These are phyloP conservation scores for Grapholita molesta DNA, from an alignment of 1,140 invertebrate genomes.

Conservation along the genomic window DNA sequence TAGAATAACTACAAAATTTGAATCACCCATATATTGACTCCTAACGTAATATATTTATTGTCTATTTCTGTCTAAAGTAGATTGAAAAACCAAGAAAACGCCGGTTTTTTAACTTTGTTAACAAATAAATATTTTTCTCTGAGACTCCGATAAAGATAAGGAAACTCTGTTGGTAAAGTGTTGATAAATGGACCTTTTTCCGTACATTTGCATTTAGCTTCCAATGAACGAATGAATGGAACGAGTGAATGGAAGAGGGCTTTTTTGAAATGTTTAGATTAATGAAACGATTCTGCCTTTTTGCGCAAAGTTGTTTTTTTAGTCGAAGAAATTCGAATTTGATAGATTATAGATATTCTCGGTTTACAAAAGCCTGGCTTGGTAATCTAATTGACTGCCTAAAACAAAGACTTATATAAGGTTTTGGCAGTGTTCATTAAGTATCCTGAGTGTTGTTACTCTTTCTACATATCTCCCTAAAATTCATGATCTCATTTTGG, in stretches of 20 bases:
- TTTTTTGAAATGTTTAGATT: constrained; percentile 16
- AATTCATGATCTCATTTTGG: too few species aligned
- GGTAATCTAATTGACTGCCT: background rate
- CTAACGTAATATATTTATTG: too few species aligned
- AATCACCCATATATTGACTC: too few species aligned
- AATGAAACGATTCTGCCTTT: constrained; percentile 7
- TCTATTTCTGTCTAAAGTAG: too few species aligned
- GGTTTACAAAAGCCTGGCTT: background rate
- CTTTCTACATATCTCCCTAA: too few species aligned
- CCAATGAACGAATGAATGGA: constrained; percentile 12
- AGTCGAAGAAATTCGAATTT: background rate
- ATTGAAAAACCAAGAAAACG: too few species aligned
- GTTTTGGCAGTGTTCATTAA: too few species aligned
- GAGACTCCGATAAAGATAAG: background rate
- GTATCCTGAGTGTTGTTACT: too few species aligned
- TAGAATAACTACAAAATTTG: too few species aligned
- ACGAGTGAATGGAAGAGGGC: background rate
- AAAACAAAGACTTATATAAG: too few species aligned
- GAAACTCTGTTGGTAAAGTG: background rate
- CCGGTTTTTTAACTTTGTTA: background rate
- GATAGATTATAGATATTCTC: background rate
- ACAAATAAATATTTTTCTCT: background rate
- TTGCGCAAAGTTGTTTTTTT: constrained; percentile 2
- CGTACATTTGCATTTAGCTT: constrained; percentile 14
- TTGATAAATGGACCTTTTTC: constrained; percentile 12